These are phyloP conservation scores for Regulus satrapa DNA, from an alignment of 2,113 vertebrate genomes.

Conservation along the genomic window DNA sequence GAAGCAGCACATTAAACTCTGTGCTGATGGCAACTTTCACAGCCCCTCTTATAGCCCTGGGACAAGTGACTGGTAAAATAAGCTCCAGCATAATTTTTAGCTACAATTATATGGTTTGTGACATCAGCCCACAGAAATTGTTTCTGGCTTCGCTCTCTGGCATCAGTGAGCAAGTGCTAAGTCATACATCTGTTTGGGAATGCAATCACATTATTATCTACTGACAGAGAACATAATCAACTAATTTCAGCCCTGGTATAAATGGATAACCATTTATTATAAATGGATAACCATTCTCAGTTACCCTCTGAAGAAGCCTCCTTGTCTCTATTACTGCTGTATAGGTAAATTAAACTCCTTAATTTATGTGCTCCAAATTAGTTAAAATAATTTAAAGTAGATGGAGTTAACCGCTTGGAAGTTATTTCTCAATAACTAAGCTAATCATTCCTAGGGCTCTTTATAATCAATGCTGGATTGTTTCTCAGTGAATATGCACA, in stretches of 20 bases:
- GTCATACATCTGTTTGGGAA: constrained; percentile 65
- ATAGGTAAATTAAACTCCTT: constrained; percentile 59
- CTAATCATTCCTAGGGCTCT: constrained; percentile 64
- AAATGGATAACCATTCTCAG: constrained; percentile 61
- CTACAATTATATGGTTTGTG: not conserved
- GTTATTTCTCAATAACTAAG: constrained; percentile 62
- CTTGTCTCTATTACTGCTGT: constrained; percentile 34
- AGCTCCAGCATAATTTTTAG: not conserved
- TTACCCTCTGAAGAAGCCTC: constrained; percentile 37
- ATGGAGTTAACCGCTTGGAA: constrained; percentile 46
- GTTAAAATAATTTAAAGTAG: constrained; percentile 62
- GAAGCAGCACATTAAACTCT: not conserved
- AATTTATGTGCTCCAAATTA: constrained; percentile 57
- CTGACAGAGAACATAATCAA: constrained; percentile 66
- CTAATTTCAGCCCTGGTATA: constrained; percentile 59
- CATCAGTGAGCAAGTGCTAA: constrained; percentile 53
- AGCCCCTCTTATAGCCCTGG: not conserved
- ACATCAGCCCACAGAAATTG: constrained; percentile 37
- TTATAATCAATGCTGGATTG: constrained; percentile 61
- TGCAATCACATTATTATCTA: constrained; percentile 67
- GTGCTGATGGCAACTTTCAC: not conserved
- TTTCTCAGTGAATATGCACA: constrained; percentile 53
- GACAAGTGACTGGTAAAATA: not conserved
- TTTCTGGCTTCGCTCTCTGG: constrained; percentile 53
- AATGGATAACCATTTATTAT: constrained; percentile 63